Evolutionary conservation across 1,140 invertebrate species (phyloP).

Genomic region (Brachionus plicatilis): DNA sequence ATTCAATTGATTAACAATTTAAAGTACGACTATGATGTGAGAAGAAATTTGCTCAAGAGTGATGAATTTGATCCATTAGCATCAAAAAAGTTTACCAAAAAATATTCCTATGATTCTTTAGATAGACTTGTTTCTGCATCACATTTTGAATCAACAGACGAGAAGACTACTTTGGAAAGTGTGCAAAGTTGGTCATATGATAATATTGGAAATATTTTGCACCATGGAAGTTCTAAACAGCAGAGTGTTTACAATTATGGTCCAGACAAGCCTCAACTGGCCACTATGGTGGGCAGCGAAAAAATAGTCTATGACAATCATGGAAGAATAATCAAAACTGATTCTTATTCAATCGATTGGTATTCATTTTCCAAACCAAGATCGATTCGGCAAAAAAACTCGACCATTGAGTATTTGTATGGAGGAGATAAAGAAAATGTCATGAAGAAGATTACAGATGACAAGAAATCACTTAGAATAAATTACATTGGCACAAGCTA

Average conservation of each 20-base stretch:
- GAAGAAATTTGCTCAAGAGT: constrained; percentile 7
- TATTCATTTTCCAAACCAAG: background rate
- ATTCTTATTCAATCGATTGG: background rate
- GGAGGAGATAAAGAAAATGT: background rate
- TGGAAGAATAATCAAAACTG: background rate
- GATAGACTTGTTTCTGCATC: too few species aligned
- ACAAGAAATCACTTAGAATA: background rate
- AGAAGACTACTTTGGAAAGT: background rate
- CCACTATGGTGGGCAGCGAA: background rate
- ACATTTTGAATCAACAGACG: too few species aligned
- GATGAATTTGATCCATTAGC: background rate
- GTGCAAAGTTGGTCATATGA: background rate
- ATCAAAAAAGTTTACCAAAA: background rate
- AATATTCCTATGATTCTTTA: background rate
- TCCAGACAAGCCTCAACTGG: background rate
- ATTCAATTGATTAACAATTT: constrained; percentile 3
- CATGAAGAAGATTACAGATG: background rate
- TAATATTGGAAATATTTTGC: constrained; percentile 8
- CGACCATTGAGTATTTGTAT: constrained; percentile 1
- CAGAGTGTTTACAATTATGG: constrained; percentile 2
- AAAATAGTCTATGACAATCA: background rate
- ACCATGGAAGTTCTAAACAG: background rate
- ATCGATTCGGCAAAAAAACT: background rate
- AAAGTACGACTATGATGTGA: background rate
- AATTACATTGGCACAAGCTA: background rate